These are phyloP conservation scores for Ophion obscuratus DNA, from an alignment of 2,888 invertebrate genomes.

Conservation along the genomic window DNA sequence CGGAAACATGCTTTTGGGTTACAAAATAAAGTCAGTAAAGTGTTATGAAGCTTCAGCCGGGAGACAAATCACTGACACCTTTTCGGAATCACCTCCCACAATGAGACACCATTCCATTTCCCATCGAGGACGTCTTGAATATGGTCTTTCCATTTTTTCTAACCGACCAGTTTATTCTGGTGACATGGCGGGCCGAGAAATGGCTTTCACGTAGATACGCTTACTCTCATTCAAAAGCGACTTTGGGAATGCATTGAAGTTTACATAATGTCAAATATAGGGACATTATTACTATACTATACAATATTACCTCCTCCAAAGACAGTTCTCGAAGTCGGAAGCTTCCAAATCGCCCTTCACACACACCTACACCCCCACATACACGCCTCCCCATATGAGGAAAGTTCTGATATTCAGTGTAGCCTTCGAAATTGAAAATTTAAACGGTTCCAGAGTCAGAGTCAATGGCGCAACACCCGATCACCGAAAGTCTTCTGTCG, in stretches of 20 bases:
- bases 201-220: background rate
- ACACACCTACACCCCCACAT: background rate
- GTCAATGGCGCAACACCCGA: conserved; percentile 75
- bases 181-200: background rate
- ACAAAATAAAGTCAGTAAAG: background rate
- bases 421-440: conserved; percentile 56
- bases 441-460: conserved; percentile 74
- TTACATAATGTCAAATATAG: background rate
- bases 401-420: conserved; percentile 19
- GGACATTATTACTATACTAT: background rate
- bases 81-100: background rate
- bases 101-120: background rate
- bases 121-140: background rate
- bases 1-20: background rate
- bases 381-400: background rate
- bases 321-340: background rate
- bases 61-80: background rate
- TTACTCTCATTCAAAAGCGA: background rate
- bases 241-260: background rate
- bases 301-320: background rate
- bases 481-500: conserved; percentile 77
- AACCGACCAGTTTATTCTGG: background rate
- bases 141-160: background rate
- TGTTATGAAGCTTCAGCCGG: background rate
- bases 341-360: background rate